Base-by-base conservation (phyloP, 2,888 invertebrate species). In the Subacronicta megacephala region DNA sequence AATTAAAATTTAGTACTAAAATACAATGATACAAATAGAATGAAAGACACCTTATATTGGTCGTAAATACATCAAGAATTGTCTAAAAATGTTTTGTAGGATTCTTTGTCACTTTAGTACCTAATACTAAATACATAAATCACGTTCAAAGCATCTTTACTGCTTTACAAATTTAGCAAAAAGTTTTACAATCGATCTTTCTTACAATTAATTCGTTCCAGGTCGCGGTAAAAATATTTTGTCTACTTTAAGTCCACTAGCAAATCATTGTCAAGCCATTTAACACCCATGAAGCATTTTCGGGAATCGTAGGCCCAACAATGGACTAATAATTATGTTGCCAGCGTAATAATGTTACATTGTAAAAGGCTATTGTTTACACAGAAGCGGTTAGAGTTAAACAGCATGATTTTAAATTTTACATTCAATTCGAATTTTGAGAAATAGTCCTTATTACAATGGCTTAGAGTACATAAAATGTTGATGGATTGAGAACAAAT, bases 161-260 rank as follows among this genome's bases (percentile, higher is more conserved):
- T 46, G 17, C 52, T 58, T 53, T 31, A 45, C 53, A 60, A 31
- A 36, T n/a, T 55, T 55, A 23, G 59, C 56, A 36, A 72, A 62
- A 57, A 50, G 35, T 7, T 40, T 12, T 44, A 70, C 74, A 73
- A 69, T 72, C 40, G 58, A 47, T 50, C 66, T 64, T 81, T 65
- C 43, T 64, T 68, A 88, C 80, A 88, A 86, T 76, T 78, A 82
- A 93, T 93, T 90, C 79, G 92, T 85, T 82, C 89, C 88, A 80
- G 83, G 72, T 78, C 77, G 91, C 75, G 92, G 93, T 90, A 83
- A 90, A 87, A 93, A 93, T 92, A 93, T 93, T 93, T 84, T 90
- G 88, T 88, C 83, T 81, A 78, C 81, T 80, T 71, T 72, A 68
- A n/a, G 80, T 82, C 83, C 78, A 72, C 83, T 85, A 84, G 84